These are phyloP conservation scores for Plecturocebus donacophilus DNA, from an alignment of 2,113 vertebrate species.

Conservation along the genomic window DNA sequence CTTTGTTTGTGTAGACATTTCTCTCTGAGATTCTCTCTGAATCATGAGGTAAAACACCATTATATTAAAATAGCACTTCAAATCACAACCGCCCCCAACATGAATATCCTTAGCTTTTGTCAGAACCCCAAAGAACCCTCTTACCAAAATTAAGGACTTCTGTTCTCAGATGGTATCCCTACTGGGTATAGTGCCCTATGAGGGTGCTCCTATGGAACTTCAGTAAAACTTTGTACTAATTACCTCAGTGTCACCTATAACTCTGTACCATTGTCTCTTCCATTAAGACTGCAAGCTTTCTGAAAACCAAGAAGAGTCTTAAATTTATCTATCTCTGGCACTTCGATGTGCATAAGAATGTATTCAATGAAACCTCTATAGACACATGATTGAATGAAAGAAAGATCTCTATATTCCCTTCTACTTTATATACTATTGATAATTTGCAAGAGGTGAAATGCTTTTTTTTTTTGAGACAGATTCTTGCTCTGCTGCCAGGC, in stretches of 20 bases:
- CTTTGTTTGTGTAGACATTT: neutral
- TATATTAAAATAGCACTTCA: neutral
- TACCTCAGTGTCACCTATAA: neutral
- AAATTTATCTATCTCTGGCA: neutral
- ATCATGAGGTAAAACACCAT: neutral
- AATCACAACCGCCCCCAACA: neutral
- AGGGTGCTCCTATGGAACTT: neutral
- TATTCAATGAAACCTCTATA: slow-evolving; percentile 16
- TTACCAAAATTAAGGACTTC: neutral
- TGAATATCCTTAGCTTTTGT: neutral
- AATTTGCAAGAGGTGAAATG: slow-evolving; percentile 3
- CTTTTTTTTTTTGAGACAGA: neutral
- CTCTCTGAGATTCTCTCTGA: neutral
- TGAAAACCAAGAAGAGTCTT: neutral
- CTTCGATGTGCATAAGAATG: neutral
- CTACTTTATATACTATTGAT: neutral
- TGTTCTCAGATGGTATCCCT: neutral
- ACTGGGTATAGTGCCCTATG: neutral
- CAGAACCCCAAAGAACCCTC: neutral
- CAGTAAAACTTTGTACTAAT: neutral
- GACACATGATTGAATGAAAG: neutral
- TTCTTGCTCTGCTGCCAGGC: too few species aligned
- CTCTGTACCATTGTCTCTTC: neutral
- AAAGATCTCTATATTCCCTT: slow-evolving; percentile 4
- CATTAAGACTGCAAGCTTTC: neutral